phyloP scores from a whole-genome alignment of 2,113 vertebrate genomes.

The Python bivittatus region DNA sequence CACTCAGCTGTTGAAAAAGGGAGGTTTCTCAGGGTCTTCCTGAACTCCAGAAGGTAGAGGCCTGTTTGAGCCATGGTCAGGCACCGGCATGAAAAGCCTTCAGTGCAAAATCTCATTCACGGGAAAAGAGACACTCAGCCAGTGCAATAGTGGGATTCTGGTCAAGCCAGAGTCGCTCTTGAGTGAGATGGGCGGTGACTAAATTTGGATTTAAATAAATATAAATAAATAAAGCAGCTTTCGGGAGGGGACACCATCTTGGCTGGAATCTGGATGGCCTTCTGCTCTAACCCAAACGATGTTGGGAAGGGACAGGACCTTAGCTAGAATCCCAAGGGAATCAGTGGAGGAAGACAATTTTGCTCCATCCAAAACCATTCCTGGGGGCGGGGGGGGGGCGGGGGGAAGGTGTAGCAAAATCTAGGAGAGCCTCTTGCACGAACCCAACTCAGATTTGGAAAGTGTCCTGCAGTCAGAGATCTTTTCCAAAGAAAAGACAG shows the following conservation, averaged over 20 bases:
- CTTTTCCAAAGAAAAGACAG: too few species aligned
- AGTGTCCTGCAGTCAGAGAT: too few species aligned
- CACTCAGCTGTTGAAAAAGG: not conserved
- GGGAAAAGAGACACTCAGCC: not conserved
- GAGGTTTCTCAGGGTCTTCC: not conserved
- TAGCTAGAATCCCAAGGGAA: not conserved
- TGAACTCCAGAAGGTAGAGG: not conserved
- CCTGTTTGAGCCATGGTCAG: not conserved
- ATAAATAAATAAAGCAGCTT: not conserved
- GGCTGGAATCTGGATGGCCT: not conserved
- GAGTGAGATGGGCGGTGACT: too few species aligned
- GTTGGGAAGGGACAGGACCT: not conserved
- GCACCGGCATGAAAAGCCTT: not conserved
- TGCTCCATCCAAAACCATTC: too few species aligned
- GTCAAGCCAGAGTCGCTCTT: too few species aligned
- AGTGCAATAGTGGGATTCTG: not conserved
- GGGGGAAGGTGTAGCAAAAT: too few species aligned
- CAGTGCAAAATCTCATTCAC: not conserved
- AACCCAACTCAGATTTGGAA: too few species aligned
- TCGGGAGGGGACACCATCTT: not conserved
- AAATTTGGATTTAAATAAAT: too few species aligned
- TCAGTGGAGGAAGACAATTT: not conserved
- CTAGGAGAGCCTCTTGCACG: too few species aligned
- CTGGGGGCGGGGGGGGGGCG: too few species aligned
- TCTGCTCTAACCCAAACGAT: not conserved